These are phyloP conservation scores for Cotesia congregata DNA, from an alignment of 2,888 invertebrate genomes.

Conservation along the genomic window DNA sequence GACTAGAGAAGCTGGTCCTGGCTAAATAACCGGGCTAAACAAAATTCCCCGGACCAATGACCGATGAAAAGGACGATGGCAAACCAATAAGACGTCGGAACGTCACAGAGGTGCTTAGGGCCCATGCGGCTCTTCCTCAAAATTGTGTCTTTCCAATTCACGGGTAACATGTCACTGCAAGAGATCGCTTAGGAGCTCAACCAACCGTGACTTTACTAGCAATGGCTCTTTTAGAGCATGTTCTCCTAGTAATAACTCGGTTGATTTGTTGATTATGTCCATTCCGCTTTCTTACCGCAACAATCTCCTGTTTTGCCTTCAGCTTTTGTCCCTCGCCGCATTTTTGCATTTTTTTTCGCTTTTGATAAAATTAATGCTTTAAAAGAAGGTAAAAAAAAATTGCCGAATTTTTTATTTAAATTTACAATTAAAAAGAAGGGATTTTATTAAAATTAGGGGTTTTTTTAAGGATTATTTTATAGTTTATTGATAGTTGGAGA, in stretches of 20 bases:
- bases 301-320: conserved; percentile 37
- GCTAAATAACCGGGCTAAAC: conserved; percentile 59
- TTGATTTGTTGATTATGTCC: conserved; percentile 71
- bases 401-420: too few relatives aligned
- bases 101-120: conserved; percentile 66
- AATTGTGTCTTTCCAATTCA: conserved; percentile 70
- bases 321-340: neutral
- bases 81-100: conserved; percentile 64
- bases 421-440: too few relatives aligned
- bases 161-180: conserved; percentile 58
- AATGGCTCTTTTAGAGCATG: conserved; percentile 44
- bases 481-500: too few relatives aligned
- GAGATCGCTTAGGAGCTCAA: neutral
- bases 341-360: neutral
- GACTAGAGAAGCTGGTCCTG: conserved; percentile 47
- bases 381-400: too few relatives aligned
- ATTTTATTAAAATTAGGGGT: too few relatives aligned
- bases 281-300: conserved; percentile 65
- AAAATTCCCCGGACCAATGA: conserved; percentile 60
- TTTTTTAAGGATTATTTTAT: too few relatives aligned
- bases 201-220: neutral
- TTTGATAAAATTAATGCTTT: neutral
- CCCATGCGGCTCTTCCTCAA: conserved; percentile 70
- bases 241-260: conserved; percentile 60
- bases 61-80: conserved; percentile 63